A percentile compares a stretch with the other conserved stretches of the same genome.
Evolutionary conservation across 2,797 vertebrate species (phyloP).

Genomic region (Chromis chromis): DNA sequence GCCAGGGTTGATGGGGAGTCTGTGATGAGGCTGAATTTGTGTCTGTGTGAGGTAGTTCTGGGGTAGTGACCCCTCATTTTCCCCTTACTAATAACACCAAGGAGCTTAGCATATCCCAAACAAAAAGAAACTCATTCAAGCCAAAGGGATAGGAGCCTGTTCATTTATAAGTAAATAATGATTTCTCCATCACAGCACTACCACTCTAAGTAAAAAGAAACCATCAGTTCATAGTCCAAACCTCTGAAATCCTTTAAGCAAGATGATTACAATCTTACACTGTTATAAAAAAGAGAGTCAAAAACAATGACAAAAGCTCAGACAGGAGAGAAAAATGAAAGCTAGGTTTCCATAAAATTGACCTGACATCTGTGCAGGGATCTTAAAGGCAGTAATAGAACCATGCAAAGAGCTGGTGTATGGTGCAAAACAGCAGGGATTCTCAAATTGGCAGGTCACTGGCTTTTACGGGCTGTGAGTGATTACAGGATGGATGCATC

Average conservation of each 20-base stretch:
- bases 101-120: conserved; percentile 62
- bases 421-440: conserved; percentile 70
- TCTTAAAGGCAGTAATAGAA: conserved; percentile 79
- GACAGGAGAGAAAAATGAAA: conserved; percentile 64
- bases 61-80: conserved; percentile 79
- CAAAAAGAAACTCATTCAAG: conserved; percentile 60
- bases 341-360: conserved; percentile 68
- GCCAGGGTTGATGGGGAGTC: conserved; percentile 73
- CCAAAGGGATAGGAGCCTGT: conserved; percentile 51
- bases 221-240: conserved; percentile 56
- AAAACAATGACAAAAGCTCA: conserved; percentile 58
- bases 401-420: conserved; percentile 54
- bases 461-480: conserved; percentile 62
- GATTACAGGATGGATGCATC: conserved; percentile 78
- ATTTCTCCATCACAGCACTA: conserved; percentile 56
- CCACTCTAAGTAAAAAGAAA: conserved; percentile 39
- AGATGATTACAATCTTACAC: conserved; percentile 22
- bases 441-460: conserved; percentile 78
- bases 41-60: conserved; percentile 76
- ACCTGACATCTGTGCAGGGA: conserved; percentile 74
- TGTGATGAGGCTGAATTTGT: conserved; percentile 71
- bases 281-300: neutral
- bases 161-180: conserved; percentile 70
- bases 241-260: conserved; percentile 37
- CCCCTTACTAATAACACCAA: conserved; percentile 73